Conservation (phyloP, 2,797 vertebrate species). For the Monodelphis domestica region DNA sequence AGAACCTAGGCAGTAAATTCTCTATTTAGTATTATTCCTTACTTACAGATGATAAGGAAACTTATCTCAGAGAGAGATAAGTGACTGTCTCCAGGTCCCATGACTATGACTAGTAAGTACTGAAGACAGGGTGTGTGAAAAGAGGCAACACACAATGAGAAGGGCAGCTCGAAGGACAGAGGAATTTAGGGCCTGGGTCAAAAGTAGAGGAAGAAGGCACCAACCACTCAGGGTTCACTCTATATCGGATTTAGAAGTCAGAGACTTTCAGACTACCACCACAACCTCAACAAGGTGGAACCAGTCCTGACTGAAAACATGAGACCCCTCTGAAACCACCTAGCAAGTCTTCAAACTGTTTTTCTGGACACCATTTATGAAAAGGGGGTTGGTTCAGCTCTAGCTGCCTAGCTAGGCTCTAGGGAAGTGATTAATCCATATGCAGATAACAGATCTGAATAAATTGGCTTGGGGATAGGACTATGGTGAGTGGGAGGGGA, state of each 20-base stretch:
- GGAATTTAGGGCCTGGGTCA: background rate
- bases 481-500: background rate
- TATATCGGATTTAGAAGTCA: background rate
- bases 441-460: background rate
- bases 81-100: background rate
- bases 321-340: background rate
- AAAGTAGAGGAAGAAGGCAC: background rate
- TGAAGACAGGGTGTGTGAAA: background rate
- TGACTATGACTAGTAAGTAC: background rate
- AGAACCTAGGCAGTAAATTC: background rate
- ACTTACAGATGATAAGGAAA: background rate
- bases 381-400: background rate
- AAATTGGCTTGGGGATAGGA: background rate
- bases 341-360: background rate
- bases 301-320: background rate
- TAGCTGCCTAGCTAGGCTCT: background rate
- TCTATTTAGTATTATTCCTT: background rate
- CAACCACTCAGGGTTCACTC: background rate
- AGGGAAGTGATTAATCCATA: conserved; percentile 9
- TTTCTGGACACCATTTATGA: background rate
- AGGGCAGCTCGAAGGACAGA: background rate
- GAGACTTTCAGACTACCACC: background rate
- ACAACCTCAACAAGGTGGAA: background rate
- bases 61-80: background rate
- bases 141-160: background rate